Evolutionary conservation across 1,140 invertebrate genomes (phyloP), one percentile per base, ranked within the genome.

Genomic region (Phortica variegata): DNA sequence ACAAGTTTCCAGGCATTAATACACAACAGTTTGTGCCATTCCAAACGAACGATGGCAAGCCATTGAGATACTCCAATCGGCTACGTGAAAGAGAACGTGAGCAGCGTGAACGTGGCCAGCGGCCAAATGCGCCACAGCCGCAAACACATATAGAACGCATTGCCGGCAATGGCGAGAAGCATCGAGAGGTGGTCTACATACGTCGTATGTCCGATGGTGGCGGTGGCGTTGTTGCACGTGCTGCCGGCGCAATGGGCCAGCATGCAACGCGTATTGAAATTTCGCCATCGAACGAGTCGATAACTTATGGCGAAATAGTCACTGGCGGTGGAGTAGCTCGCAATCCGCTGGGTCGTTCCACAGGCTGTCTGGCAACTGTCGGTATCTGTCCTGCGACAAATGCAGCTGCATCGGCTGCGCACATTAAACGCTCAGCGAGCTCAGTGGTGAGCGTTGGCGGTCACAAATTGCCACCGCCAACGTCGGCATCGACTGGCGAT

Each of bases 231-330:
- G n/a, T n/a, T n/a, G n/a, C n/a, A n/a, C n/a, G n/a, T n/a, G n/a
- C n/a, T n/a, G 23, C 23, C 5, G 5, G 23, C 10, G 20, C 7
- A 2, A 9, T 19, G n/a, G 48, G 48, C 0, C 41, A 44, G 0
- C 68, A 75, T 47, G 58, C 72, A 32, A 75, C 72, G 12, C 58
- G 68, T 18, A 75, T 75, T 4, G 72, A 74, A 47, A 75, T 75
- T 3, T 71, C 68, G 21, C 72, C 72, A 23, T 68, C 72, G n/a
- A 70, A 65, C 17, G 72, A 75, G 38, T 68, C 65, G 7, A 72
- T 75, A 20, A 73, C 60, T 31, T 75, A 75, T 34, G 68, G 69
- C 15, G 63, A 58, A 10, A 58, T 56, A 20, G 41, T 21, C 19
- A 56, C 38, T 12, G 47, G 34, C 10, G 46, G 46, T 18, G 29